Conservation (phyloP, 2,888 invertebrate genomes). For the Trichogramma evanescens region DNA sequence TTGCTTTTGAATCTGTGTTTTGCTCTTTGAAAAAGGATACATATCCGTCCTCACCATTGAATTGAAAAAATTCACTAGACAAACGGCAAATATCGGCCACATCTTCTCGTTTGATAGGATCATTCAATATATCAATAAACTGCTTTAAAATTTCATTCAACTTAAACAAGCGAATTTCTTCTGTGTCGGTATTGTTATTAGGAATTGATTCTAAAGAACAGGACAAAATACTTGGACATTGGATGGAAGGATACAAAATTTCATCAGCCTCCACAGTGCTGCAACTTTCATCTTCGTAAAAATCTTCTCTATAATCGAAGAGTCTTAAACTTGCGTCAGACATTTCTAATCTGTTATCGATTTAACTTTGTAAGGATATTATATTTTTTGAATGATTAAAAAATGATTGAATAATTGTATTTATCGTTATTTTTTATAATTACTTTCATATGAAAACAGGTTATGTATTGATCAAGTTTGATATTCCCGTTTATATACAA, state of each 20-base stretch:
- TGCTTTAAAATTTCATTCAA: constrained; percentile 25
- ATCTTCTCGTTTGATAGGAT: constrained; percentile 25
- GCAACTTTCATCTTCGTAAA: constrained; percentile 6
- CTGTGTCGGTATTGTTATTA: background rate
- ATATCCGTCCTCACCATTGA: constrained; percentile 27
- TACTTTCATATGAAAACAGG: too few relatives aligned
- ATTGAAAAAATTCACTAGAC: constrained; percentile 27
- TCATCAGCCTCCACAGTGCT: background rate
- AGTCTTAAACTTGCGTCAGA: too few relatives aligned
- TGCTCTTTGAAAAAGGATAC: constrained; percentile 33
- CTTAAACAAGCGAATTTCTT: constrained; percentile 16
- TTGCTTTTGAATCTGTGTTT: too few relatives aligned
- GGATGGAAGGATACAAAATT: background rate
- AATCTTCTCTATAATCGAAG: background rate
- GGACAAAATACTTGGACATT: constrained; percentile 5
- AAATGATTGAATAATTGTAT: too few relatives aligned
- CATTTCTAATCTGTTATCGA: too few relatives aligned
- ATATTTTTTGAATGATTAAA: too few relatives aligned
- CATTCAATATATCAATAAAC: constrained; percentile 29
- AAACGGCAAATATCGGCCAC: constrained; percentile 17
- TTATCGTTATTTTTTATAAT: too few relatives aligned
- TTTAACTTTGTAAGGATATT: too few relatives aligned
- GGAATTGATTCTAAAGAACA: constrained; percentile 4
- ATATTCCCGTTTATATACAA: too few relatives aligned
- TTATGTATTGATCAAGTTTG: too few relatives aligned